Percentiles rank a stretch among this genome's conserved stretches.
Evolutionary conservation across 2,888 invertebrate species (phyloP).

Genomic region (Cheilosia grossa): DNA sequence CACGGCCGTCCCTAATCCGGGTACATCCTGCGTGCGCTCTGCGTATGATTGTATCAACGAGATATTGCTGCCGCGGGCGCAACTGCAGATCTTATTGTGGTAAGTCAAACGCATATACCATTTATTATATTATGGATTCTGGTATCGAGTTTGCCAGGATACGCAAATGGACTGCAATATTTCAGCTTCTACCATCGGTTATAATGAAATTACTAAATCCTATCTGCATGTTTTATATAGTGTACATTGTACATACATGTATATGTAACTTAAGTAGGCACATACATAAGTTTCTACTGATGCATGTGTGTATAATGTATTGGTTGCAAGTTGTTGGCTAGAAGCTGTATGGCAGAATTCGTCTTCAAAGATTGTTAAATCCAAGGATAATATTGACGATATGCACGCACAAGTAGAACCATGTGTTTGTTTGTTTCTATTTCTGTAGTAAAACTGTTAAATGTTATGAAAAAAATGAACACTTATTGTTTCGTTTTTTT

Average conservation of each 20-base stretch:
- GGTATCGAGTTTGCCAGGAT: conserved; percentile 72
- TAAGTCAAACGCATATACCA: conserved; percentile 73
- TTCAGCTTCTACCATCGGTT: conserved; percentile 55
- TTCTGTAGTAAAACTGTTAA: too few species aligned
- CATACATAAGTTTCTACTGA: not conserved
- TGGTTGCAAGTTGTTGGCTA: too few species aligned
- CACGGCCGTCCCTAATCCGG: conserved; percentile 69
- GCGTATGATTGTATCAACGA: conserved; percentile 74
- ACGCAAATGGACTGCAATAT: conserved; percentile 73
- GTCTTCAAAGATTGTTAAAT: too few species aligned
- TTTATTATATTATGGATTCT: conserved; percentile 71
- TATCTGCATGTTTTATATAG: conserved; percentile 21
- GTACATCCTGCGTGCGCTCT: conserved; percentile 73
- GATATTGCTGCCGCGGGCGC: conserved; percentile 69
- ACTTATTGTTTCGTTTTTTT: too few species aligned
- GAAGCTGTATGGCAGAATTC: too few species aligned
- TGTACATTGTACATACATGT: not conserved
- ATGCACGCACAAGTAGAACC: too few species aligned
- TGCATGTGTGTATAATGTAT: not conserved
- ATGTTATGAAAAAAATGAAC: too few species aligned
- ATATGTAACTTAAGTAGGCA: not conserved
- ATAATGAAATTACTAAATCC: conserved; percentile 66
- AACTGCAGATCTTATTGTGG: conserved; percentile 71
- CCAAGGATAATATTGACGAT: too few species aligned
- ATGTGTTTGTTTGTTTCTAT: too few species aligned